These are phyloP conservation scores for Lates calcarifer DNA, from an alignment of 2,113 vertebrate genomes.

Conservation along the genomic window DNA sequence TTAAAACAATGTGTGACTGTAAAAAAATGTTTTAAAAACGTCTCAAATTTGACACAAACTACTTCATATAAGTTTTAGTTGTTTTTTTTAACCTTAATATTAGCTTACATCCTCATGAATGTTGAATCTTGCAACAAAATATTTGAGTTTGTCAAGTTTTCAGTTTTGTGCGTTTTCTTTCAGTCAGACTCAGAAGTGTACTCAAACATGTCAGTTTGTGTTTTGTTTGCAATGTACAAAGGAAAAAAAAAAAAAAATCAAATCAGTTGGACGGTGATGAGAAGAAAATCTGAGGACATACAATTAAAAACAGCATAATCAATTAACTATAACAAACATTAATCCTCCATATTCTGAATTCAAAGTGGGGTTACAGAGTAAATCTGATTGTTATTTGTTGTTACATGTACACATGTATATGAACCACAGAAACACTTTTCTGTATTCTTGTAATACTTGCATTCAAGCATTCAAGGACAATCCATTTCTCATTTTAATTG, in stretches of 20 bases:
- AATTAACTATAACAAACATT: background rate
- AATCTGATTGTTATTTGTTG: background rate
- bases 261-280: background rate
- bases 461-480: background rate
- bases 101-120: no score
- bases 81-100: no score
- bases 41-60: no score
- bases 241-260: no score
- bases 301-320: background rate
- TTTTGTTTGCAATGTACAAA: no score
- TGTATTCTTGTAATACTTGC: background rate
- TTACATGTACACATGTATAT: background rate
- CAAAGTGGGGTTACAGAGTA: background rate
- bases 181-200: no score
- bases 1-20: background rate
- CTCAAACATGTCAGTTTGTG: no score
- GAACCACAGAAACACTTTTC: background rate
- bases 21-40: no score
- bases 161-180: no score
- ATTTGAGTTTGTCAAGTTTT: no score
- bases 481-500: slow-evolving; percentile 46
- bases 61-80: no score
- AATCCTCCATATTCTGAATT: background rate
- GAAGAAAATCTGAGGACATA: background rate
- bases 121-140: no score